Percentiles rank a stretch among this genome's conserved stretches.
Conservation (phyloP, 1,140 invertebrate genomes). For the Tetramorium simillimum region DNA sequence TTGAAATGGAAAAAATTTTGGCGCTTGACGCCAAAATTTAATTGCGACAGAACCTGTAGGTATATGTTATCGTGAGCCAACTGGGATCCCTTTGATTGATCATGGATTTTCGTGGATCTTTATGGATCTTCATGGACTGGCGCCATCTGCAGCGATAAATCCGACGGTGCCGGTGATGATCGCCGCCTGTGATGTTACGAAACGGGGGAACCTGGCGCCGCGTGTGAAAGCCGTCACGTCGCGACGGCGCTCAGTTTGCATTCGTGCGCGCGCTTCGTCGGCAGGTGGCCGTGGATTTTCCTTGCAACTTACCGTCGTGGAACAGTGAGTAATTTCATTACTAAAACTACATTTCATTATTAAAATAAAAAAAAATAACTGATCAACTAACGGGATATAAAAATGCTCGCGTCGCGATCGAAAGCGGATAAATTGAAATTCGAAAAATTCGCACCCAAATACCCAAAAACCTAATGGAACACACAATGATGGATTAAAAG, state of each 20-base stretch:
- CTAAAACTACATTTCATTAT: too few species aligned
- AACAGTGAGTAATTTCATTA: neutral
- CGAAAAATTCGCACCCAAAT: neutral
- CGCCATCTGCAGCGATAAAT: slow-evolving; percentile 27
- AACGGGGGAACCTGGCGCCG: slow-evolving; percentile 21
- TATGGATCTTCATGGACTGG: neutral
- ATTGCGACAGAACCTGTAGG: too few species aligned
- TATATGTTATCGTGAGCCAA: neutral
- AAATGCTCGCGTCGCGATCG: neutral
- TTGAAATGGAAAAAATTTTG: neutral
- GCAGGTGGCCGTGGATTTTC: neutral
- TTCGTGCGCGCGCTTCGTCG: slow-evolving; percentile 11
- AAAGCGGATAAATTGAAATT: neutral
- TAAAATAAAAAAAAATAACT: neutral
- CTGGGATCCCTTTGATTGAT: neutral
- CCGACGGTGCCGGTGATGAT: neutral
- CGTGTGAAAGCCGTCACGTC: neutral
- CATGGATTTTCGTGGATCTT: neutral
- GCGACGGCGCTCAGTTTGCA: slow-evolving; percentile 26
- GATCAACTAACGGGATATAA: neutral
- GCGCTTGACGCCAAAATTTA: neutral
- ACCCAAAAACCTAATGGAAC: neutral
- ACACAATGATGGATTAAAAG: too few species aligned
- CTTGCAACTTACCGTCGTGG: neutral
- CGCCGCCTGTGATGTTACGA: neutral